These are phyloP conservation scores for Diglossa brunneiventris DNA, from an alignment of 2,113 vertebrate genomes.

Conservation along the genomic window DNA sequence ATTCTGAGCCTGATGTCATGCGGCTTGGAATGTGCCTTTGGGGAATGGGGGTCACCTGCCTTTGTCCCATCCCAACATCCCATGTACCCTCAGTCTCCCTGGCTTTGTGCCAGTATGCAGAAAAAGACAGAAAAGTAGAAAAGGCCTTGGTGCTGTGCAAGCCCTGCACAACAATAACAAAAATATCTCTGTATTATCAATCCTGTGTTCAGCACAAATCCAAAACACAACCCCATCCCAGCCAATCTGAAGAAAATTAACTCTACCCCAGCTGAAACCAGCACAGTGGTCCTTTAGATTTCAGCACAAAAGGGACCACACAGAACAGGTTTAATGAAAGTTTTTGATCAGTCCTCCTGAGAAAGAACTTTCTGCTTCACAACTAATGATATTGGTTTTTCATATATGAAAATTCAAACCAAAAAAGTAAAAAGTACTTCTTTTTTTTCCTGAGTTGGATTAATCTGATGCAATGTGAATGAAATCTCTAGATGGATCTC, in stretches of 20 bases:
- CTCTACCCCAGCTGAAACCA: neutral
- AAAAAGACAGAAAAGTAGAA: neutral
- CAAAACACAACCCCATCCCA: neutral
- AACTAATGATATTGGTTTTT: neutral
- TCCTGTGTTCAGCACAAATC: neutral
- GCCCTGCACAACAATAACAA: neutral
- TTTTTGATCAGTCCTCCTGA: neutral
- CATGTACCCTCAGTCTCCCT: too few species aligned
- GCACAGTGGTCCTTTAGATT: neutral
- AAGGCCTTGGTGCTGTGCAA: neutral
- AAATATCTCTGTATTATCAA: neutral
- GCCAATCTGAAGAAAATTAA: neutral
- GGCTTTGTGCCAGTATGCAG: neutral
- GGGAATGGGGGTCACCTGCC: too few species aligned
- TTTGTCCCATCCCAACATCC: neutral
- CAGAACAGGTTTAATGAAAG: neutral
- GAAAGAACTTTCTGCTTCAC: neutral
- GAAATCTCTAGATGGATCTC: neutral
- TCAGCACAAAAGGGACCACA: neutral
- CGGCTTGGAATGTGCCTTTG: neutral
- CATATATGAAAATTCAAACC: neutral
- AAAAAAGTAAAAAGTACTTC: neutral
- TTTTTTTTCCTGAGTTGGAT: neutral
- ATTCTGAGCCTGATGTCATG: neutral
- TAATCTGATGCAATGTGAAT: neutral